Conservation (phyloP, 2,797 vertebrate species). For the Dicrostonyx torquatus region DNA sequence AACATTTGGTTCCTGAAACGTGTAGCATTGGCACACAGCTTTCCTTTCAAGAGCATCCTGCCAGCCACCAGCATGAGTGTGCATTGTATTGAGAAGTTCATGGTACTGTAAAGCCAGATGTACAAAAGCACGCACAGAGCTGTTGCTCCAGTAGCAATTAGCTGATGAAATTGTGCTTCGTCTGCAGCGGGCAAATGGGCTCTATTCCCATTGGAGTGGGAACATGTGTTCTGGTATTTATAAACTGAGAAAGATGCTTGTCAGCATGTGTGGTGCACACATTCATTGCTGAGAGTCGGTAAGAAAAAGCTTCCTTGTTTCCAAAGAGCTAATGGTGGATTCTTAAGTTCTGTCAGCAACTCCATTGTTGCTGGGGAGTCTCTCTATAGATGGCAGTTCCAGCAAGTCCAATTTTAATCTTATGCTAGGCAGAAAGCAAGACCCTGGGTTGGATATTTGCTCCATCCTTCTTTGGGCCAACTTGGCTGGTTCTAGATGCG, state of each 20-base stretch:
- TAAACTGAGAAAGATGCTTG: conserved; percentile 70
- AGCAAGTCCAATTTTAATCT: neutral
- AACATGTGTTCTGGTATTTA: conserved; percentile 74
- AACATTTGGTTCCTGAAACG: conserved; percentile 53
- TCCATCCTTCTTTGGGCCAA: neutral
- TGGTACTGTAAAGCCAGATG: conserved; percentile 48
- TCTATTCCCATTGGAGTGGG: conserved; percentile 47
- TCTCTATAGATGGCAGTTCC: neutral
- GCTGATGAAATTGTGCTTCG: conserved; percentile 56
- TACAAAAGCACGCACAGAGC: neutral
- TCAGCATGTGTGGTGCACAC: conserved; percentile 57
- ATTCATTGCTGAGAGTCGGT: neutral
- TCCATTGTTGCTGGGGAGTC: conserved; percentile 14
- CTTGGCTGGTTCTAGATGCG: neutral
- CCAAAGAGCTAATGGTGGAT: conserved; percentile 54
- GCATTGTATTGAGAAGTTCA: conserved; percentile 16
- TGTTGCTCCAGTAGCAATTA: conserved; percentile 65
- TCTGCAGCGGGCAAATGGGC: conserved; percentile 47
- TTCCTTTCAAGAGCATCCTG: neutral
- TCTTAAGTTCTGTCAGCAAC: conserved; percentile 62
- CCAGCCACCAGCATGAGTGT: neutral
- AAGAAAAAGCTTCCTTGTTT: conserved; percentile 68
- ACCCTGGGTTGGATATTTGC: neutral
- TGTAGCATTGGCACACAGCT: neutral
- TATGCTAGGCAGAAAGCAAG: neutral